Evolutionary conservation across 2,797 vertebrate genomes (phyloP), one percentile per base, ranked within the genome.

Genomic region (Otolemur crassicaudatus): DNA sequence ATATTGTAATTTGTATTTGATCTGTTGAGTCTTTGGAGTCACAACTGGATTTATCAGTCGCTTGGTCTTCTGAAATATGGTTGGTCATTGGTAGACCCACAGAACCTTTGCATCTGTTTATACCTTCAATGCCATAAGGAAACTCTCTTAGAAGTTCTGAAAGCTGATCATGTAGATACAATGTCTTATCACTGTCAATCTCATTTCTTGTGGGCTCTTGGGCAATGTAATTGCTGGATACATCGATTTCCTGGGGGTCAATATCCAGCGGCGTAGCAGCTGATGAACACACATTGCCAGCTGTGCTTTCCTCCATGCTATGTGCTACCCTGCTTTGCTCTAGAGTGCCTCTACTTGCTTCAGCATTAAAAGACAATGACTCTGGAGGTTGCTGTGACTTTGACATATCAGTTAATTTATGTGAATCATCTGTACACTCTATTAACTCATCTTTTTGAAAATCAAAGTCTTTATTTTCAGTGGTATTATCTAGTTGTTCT

Each of bases 141-240:
- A 99, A 99, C 53, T 98, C 98, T 87, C 96, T 80, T 93, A 99
- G 19, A 61, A 99, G 98, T 95, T 99, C 98, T 56, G 96, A 97
- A 9, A 99, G 97, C 90, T 99, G 99, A 95, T 97, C 97, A 2
- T 91, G 95, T 46, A 98, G 96, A 17, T 40, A 98, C 13, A 46
- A 58, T 79, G 79, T 70, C 73, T 87, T 58, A 53, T 92, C 94
- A 93, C 5, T 0, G 0, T 43, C 63, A 14, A 9, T 34, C n/a
- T 89, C 95, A 80, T 89, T 82, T 76, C 88, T 73, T 31, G 4
- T 7, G 58, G n/a, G 10, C n/a, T 94, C 94, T 46, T 95, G 76
- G 67, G 87, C 69, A 56, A 11, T 65, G 1, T 27, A 84, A 69
- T 16, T 88, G 25, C 12, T 34, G 22, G 67, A 31, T 0, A 0